A percentile compares a stretch with the other conserved stretches of the same genome.
These are phyloP conservation scores for Isotomurus palustris DNA, from an alignment of 2,888 invertebrate genomes.

Conservation along the genomic window DNA sequence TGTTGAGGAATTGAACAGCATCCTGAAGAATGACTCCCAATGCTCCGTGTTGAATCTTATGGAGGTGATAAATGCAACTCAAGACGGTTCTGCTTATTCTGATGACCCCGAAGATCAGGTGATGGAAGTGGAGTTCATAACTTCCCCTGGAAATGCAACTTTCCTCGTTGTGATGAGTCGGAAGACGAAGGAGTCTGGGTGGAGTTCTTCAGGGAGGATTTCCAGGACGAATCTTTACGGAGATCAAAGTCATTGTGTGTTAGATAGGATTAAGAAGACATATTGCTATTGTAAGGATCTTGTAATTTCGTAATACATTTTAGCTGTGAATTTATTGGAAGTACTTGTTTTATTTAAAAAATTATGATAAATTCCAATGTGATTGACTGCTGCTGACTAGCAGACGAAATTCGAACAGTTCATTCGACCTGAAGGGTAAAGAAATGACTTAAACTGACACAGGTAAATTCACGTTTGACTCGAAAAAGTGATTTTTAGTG, in stretches of 20 bases:
- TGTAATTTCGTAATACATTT: no score
- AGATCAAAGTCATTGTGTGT: constrained; percentile 50
- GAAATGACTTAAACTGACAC: no score
- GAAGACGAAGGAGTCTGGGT: no score
- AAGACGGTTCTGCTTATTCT: neutral
- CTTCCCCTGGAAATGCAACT: constrained; percentile 63
- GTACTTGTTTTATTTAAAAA: no score
- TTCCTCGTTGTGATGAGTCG: constrained; percentile 62
- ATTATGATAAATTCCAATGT: no score
- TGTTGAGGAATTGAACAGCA: constrained; percentile 62
- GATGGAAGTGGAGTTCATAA: constrained; percentile 46
- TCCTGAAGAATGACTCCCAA: constrained; percentile 55
- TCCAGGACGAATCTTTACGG: constrained; percentile 51
- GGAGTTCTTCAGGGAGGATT: constrained; percentile 56
- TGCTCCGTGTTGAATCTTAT: constrained; percentile 62
- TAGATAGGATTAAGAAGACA: constrained; percentile 47
- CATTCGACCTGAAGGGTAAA: no score
- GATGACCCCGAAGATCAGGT: neutral
- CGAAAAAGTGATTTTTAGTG: no score
- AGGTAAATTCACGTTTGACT: no score
- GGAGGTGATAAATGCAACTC: neutral
- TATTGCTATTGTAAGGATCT: constrained; percentile 52
- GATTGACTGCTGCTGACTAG: no score
- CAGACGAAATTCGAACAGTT: no score
- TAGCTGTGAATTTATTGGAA: no score